These are phyloP conservation scores for Brenthis hecate DNA, from an alignment of 2,888 invertebrate genomes.

Conservation along the genomic window DNA sequence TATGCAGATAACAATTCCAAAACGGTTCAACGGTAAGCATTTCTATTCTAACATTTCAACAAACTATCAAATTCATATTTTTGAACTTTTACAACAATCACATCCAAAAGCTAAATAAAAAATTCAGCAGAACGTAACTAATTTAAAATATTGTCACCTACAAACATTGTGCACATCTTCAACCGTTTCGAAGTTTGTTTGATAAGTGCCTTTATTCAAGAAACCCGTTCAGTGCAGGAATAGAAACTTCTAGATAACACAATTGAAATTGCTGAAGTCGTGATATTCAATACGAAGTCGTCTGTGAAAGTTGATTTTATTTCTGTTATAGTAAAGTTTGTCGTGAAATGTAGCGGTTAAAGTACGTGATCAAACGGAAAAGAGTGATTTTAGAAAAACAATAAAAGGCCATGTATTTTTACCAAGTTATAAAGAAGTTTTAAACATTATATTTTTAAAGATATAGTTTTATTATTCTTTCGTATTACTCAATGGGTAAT, in stretches of 20 bases:
- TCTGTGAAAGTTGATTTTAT: conserved; percentile 23
- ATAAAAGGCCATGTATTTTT: neutral
- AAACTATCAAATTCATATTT: too few species aligned
- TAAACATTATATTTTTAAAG: neutral
- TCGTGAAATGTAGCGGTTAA: conserved; percentile 24
- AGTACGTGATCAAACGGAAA: conserved; percentile 12
- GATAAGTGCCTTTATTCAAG: conserved; percentile 21
- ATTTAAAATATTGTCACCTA: conserved; percentile 19
- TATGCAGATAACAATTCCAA: too few species aligned
- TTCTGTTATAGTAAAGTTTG: conserved; percentile 8
- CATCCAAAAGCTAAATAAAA: neutral
- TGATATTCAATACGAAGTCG: conserved; percentile 26
- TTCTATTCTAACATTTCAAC: too few species aligned
- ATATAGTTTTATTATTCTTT: neutral
- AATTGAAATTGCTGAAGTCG: conserved; percentile 26
- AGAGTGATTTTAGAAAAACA: conserved; percentile 13
- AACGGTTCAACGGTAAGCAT: too few species aligned
- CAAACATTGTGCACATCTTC: conserved; percentile 3
- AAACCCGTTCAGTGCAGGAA: conserved; percentile 19
- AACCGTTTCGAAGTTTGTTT: conserved; percentile 7
- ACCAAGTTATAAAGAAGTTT: conserved; percentile 6
- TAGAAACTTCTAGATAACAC: conserved; percentile 26
- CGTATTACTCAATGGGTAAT: too few species aligned
- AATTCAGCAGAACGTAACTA: neutral
- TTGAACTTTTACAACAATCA: too few species aligned